These are phyloP conservation scores for Danionella cerebrum DNA, from an alignment of 2,113 vertebrate species.

Conservation along the genomic window DNA sequence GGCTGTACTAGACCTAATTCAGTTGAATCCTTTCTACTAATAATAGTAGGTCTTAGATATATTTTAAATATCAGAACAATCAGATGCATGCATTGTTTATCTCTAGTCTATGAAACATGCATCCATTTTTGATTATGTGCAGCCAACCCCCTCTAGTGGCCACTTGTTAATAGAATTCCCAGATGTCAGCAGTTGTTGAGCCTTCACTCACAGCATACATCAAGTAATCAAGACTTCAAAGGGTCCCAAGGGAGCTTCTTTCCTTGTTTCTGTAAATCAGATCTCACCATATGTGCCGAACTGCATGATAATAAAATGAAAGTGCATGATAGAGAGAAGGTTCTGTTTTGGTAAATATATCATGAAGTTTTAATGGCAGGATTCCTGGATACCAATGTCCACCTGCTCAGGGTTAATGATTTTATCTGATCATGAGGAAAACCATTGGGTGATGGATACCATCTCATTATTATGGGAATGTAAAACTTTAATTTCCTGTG, in stretches of 20 bases:
- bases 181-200: slow-evolving; percentile 32
- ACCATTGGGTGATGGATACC: slow-evolving; percentile 64
- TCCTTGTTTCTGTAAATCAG: not conserved
- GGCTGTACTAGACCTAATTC: slow-evolving; percentile 58
- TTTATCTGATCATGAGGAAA: slow-evolving; percentile 64
- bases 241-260: not conserved
- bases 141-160: slow-evolving; percentile 70
- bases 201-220: slow-evolving; percentile 23
- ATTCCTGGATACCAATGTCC: slow-evolving; percentile 42
- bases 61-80: too few species aligned
- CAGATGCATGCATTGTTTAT: too few species aligned
- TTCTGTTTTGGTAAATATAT: not conserved
- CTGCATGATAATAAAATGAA: not conserved
- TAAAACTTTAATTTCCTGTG: slow-evolving; percentile 71
- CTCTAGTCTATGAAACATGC: too few species aligned
- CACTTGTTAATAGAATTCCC: slow-evolving; percentile 33
- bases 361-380: slow-evolving; percentile 62
- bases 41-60: too few species aligned
- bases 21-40: slow-evolving; percentile 39
- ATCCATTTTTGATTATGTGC: too few species aligned
- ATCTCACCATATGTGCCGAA: not conserved
- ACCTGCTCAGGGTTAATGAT: slow-evolving; percentile 58
- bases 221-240: not conserved
- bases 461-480: slow-evolving; percentile 66
- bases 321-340: not conserved